Base-by-base conservation (phyloP, 2,113 vertebrate species). In the Rhinopomastus cyanomelas region DNA sequence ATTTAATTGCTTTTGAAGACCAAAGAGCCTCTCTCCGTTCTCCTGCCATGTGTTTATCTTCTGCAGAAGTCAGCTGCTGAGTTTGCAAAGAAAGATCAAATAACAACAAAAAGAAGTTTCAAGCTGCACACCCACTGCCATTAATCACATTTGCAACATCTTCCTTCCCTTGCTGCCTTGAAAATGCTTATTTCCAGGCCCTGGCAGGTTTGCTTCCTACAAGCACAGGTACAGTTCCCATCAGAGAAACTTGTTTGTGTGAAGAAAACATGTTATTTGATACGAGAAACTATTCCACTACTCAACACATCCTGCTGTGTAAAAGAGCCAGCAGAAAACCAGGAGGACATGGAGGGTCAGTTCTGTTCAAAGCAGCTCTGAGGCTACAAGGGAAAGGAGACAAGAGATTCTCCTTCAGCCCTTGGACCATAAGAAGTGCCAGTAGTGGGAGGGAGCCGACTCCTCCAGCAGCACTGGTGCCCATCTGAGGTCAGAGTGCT, bases 1-100 rank as follows among this genome's bases (percentile, higher is more conserved):
- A 46, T 75, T 55, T 91, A 91, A 93, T 91, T 90, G 66, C 94
- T 86, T 94, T 69, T 83, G 88, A 96, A 96, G 88, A 90, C 93
- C 92, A 91, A 90, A 93, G 80, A 75, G 51, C 48, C 77, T 29
- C 73, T 88, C 51, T 86, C 30, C 29, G 39, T 85, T 79, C 68
- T 85, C 88, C 86, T 86, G 74, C 93, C 94, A 94, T 91, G 75
- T 96, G 91, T 84, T 89, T 95, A 93, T 96, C 82, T 89, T 91
- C 81, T 86, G 80, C 72, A 91, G 52, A 92, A 95, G 81, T 91
- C 90, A 92, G 81, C 86, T 83, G 93, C 92, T 91, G 90, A 93
- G 87, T 71, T 93, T 86, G 92, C 93, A 92, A 36, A 94, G 59
- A 93, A 93, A 88, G 75, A 96, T 94, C 91, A 88, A 94, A 87